Base-by-base conservation (phyloP, 2,797 vertebrate species). In the Dendrocincla tyrannina region DNA sequence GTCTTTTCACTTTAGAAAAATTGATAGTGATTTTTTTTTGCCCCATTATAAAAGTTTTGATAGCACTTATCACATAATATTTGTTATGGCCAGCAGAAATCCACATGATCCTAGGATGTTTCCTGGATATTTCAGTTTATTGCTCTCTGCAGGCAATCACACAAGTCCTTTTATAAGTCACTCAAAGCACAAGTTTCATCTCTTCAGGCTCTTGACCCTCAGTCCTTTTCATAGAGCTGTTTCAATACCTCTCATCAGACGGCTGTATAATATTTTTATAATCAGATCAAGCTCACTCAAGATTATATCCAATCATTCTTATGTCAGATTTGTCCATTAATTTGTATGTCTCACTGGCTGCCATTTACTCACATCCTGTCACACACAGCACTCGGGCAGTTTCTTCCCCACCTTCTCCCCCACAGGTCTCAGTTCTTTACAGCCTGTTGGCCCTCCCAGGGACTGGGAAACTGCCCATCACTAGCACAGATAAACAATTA, bases 11-110 rank as follows among this genome's bases (percentile, higher is more conserved):
- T 73, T 67, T 3, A 74, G 44, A 89, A 83, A 58, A 69, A 69
- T 16, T 5, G 0, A 22, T 10, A 13, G 23, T 37, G 0, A 55
- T 5, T 13, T 23, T 13, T 46, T 35, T 35, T 35, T 5, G 2
- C 16, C 15, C 37, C 24, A 6, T 25, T 32, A 37, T n/a, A 74
- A 35, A 68, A 41, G 28, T 56, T 86, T 41, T 58, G 13, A 73
- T 10, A 55, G n/a, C 30, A 73, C 17, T 53, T 78, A 66, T 11
- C 25, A 39, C 20, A 62, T 28, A 17, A 7, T 16, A 55, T 41
- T 24, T 63, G 60, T 35, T 35, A 47, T 32, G 30, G 35, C 19
- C 50, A 68, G 39, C 58, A 91, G 64, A 86, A 94, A 85, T 18
- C 50, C 68, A 74, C 0, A 0, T 19, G 19, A 79, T 20, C 20